Evolutionary conservation across 2,797 vertebrate species (phyloP).

Genomic region (Botia kubotai): DNA sequence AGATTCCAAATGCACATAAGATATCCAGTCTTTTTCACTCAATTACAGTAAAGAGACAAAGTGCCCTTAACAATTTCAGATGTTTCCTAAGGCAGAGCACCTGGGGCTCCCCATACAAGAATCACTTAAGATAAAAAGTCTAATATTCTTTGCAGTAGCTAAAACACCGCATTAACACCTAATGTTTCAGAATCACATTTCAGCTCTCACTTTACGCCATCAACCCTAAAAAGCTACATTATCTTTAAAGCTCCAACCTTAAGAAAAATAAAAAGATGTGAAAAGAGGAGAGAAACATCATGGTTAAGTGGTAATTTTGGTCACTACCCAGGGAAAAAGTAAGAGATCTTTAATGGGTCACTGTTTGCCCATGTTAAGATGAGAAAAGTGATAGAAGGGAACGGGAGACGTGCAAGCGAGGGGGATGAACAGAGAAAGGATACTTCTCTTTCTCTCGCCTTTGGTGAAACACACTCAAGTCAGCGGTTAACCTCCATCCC

Average conservation of each 20-base stretch:
- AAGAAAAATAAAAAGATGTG: constrained; percentile 71
- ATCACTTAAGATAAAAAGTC: constrained; percentile 61
- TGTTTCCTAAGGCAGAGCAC: constrained; percentile 77
- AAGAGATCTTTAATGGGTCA: constrained; percentile 62
- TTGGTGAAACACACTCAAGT: constrained; percentile 33
- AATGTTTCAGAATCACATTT: constrained; percentile 83
- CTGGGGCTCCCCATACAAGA: constrained; percentile 70
- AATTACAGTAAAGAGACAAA: constrained; percentile 76
- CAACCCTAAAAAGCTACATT: constrained; percentile 74
- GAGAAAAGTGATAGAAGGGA: constrained; percentile 60
- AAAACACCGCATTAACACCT: constrained; percentile 69
- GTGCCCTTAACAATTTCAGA: constrained; percentile 77
- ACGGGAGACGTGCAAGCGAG: constrained; percentile 44
- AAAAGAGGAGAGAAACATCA: constrained; percentile 64
- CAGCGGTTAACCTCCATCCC: constrained; percentile 45
- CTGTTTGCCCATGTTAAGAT: constrained; percentile 63
- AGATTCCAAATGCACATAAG: constrained; percentile 71
- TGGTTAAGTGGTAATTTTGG: constrained; percentile 66
- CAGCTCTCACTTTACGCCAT: constrained; percentile 75
- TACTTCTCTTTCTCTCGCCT: constrained; percentile 24
- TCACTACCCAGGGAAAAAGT: constrained; percentile 61
- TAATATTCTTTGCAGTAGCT: constrained; percentile 51
- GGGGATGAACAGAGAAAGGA: constrained; percentile 37
- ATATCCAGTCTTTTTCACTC: constrained; percentile 76
- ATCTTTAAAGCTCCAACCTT: constrained; percentile 73